phyloP scores from a whole-genome alignment of 2,113 vertebrate species.

The Mormoops blainvillei region DNA sequence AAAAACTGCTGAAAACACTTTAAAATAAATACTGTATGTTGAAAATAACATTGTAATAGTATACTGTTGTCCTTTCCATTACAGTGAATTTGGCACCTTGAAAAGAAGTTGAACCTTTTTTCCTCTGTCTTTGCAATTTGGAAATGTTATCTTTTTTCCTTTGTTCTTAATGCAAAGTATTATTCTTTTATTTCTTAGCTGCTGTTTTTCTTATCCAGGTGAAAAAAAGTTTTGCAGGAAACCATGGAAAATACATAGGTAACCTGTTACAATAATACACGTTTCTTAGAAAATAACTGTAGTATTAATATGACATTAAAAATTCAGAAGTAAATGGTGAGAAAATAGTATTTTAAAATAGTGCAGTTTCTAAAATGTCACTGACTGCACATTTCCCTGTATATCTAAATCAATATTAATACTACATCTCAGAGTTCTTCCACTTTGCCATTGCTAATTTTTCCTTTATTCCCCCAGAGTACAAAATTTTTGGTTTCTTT shows the following conservation, averaged over 20 bases:
- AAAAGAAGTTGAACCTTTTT: not conserved
- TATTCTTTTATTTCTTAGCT: not conserved
- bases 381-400: not conserved
- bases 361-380: not conserved
- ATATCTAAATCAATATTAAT: constrained; percentile 36
- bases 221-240: not conserved
- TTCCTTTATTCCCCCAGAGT: not conserved
- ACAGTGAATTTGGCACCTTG: not conserved
- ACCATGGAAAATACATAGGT: not conserved
- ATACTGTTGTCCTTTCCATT: not conserved
- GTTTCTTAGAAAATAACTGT: not conserved
- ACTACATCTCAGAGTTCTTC: not conserved
- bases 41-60: constrained; percentile 3
- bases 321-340: not conserved
- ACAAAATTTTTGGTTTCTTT: not conserved
- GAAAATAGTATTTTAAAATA: not conserved
- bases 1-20: not conserved
- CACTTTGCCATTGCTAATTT: constrained; percentile 12
- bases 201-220: not conserved
- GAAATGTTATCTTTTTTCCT: not conserved
- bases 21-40: not conserved
- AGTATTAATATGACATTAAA: not conserved
- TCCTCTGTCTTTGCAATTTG: not conserved
- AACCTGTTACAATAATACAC: not conserved
- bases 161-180: not conserved